Percentiles rank a stretch among this genome's conserved stretches.
These are phyloP conservation scores for Rhamnusium bicolor DNA, from an alignment of 2,888 invertebrate genomes.

Conservation along the genomic window DNA sequence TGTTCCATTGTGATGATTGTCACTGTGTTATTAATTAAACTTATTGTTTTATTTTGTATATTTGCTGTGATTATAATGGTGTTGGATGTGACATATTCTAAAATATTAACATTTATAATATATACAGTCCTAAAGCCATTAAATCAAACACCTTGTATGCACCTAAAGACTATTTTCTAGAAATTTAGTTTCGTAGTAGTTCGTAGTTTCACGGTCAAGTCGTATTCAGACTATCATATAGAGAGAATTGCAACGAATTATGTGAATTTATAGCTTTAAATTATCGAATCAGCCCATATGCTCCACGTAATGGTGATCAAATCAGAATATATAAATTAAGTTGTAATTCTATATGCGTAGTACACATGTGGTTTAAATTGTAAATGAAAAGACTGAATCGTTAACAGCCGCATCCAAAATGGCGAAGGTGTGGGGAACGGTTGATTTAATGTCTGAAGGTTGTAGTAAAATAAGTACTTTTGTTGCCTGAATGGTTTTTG, in stretches of 20 bases:
- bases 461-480: slow-evolving; percentile 45
- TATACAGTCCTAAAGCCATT: slow-evolving; percentile 52
- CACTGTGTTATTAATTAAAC: slow-evolving; percentile 62
- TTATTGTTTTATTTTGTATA: slow-evolving; percentile 64
- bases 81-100: slow-evolving; percentile 68
- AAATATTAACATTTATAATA: slow-evolving; percentile 59
- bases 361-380: slow-evolving; percentile 24
- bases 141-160: slow-evolving; percentile 53
- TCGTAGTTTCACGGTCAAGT: slow-evolving; percentile 24
- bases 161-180: slow-evolving; percentile 41
- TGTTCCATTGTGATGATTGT: slow-evolving; percentile 62
- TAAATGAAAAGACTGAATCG: slow-evolving; percentile 31
- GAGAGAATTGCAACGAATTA: slow-evolving; percentile 35
- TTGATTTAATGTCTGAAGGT: slow-evolving; percentile 56
- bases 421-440: slow-evolving; percentile 48
- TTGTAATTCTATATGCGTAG: slow-evolving; percentile 31
- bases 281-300: slow-evolving; percentile 22
- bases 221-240: slow-evolving; percentile 32
- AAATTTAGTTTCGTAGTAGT: slow-evolving; percentile 23
- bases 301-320: slow-evolving; percentile 32
- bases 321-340: slow-evolving; percentile 32
- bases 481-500: slow-evolving; percentile 62
- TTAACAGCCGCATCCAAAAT: slow-evolving; percentile 25
- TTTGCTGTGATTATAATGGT: slow-evolving; percentile 69
- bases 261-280: slow-evolving; percentile 34